phyloP scores from a whole-genome alignment of 1,140 invertebrate genomes.

The Drosophila mauritiana region DNA sequence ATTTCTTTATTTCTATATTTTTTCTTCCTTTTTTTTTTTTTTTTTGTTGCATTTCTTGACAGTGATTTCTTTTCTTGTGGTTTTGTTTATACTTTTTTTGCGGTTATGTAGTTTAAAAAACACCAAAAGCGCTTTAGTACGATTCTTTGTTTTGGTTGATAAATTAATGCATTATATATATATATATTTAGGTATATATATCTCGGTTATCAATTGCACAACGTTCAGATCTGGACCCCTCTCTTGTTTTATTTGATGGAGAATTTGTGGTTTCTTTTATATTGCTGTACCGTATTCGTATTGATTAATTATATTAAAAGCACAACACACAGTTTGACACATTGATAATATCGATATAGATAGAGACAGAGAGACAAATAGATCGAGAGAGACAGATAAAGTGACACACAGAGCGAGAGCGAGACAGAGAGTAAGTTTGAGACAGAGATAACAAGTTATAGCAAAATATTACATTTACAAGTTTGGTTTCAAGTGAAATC shows the following conservation, averaged over 20 bases:
- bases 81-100: constrained; percentile 33
- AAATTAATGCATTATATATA: constrained; percentile 58
- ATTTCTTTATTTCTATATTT: constrained; percentile 22
- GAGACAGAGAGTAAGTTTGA: constrained; percentile 40
- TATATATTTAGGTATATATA: constrained; percentile 37
- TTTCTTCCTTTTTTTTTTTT: constrained; percentile 23
- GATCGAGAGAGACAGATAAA: constrained; percentile 22
- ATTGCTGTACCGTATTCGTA: constrained; percentile 63
- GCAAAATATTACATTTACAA: constrained; percentile 65
- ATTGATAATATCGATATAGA: constrained; percentile 53
- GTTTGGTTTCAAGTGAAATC: constrained; percentile 23
- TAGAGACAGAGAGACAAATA: constrained; percentile 41
- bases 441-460: constrained; percentile 54
- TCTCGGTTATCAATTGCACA: constrained; percentile 65
- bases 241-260: constrained; percentile 73
- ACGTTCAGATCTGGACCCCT: constrained; percentile 79
- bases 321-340: constrained; percentile 79
- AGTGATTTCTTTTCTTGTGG: constrained; percentile 38
- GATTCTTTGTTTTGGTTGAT: constrained; percentile 64
- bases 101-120: constrained; percentile 69
- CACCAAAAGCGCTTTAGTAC: constrained; percentile 78
- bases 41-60: constrained; percentile 34
- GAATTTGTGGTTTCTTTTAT: constrained; percentile 46
- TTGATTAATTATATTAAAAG: constrained; percentile 75
- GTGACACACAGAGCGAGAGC: constrained; percentile 37